phyloP scores from a whole-genome alignment of 2,797 vertebrate genomes.

The Enteromius radiatus region DNA sequence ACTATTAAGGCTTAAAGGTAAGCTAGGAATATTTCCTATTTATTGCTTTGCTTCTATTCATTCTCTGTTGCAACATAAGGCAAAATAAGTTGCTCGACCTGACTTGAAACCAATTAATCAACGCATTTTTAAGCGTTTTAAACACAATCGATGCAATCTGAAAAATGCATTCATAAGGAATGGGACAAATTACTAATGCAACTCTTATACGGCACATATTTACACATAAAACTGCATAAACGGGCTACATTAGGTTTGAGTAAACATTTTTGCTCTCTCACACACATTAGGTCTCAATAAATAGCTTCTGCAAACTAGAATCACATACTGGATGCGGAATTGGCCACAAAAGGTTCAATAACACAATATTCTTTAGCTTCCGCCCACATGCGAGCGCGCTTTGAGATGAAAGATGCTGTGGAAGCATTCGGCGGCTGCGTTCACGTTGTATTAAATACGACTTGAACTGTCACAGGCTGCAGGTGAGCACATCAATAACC shows the following conservation, averaged over 20 bases:
- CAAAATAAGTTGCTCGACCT: conserved; percentile 3
- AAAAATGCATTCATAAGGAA: background rate
- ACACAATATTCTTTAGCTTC: background rate
- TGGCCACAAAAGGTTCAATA: conserved; percentile 3
- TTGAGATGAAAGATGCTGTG: conserved; percentile 39
- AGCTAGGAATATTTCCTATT: background rate
- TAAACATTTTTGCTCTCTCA: background rate
- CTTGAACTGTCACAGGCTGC: conserved; percentile 48
- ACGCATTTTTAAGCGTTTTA: background rate
- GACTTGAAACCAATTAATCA: conserved; percentile 8
- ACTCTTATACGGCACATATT: background rate
- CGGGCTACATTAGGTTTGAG: background rate
- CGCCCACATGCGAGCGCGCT: background rate
- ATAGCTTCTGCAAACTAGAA: background rate
- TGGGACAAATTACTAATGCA: background rate
- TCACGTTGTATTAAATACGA: conserved; percentile 45
- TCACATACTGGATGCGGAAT: background rate
- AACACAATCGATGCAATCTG: background rate
- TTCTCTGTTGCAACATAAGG: background rate
- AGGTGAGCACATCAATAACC: conserved; percentile 61
- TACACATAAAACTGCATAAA: background rate
- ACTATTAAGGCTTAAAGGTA: background rate
- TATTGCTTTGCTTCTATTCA: background rate
- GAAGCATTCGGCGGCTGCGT: conserved; percentile 32
- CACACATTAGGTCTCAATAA: background rate